Evolutionary conservation across 1,140 invertebrate genomes (phyloP).

Genomic region (Seison nebaliae): DNA sequence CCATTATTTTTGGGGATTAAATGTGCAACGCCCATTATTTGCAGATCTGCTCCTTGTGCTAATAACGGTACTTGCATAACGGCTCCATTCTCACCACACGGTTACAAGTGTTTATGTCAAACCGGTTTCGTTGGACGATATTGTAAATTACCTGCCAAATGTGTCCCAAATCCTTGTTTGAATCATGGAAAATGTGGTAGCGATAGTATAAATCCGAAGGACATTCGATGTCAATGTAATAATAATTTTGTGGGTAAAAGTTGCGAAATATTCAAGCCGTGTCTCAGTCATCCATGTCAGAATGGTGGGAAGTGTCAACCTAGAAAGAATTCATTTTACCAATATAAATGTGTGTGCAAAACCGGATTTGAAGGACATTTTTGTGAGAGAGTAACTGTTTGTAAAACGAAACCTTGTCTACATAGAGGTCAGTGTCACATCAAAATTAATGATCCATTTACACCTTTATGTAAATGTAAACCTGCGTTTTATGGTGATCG

Average conservation of each 20-base stretch:
- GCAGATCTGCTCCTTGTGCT: constrained; percentile 6
- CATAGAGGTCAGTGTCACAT: constrained; percentile 56
- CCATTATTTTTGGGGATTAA: constrained; percentile 1
- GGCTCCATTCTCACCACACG: no score
- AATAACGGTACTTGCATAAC: neutral
- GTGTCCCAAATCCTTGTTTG: constrained; percentile 45
- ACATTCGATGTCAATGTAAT: constrained; percentile 13
- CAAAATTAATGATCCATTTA: constrained; percentile 42
- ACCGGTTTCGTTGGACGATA: constrained; percentile 38
- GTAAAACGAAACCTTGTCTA: constrained; percentile 66
- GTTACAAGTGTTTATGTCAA: constrained; percentile 46
- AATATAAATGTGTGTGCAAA: constrained; percentile 30
- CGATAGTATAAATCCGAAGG: constrained; percentile 1
- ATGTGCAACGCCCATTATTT: constrained; percentile 3
- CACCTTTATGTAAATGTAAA: constrained; percentile 57
- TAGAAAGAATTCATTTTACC: constrained; percentile 36
- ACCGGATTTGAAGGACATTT: constrained; percentile 18
- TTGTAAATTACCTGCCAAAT: constrained; percentile 10
- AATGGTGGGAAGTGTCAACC: constrained; percentile 65
- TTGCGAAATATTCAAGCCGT: constrained; percentile 47
- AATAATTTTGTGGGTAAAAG: constrained; percentile 6
- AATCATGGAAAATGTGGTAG: constrained; percentile 56
- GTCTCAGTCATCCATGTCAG: constrained; percentile 50
- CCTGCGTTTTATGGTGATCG: constrained; percentile 34
- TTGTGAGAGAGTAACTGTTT: constrained; percentile 40